Base-by-base conservation (phyloP, 2,113 vertebrate genomes). In the Hippopotamus amphibius region DNA sequence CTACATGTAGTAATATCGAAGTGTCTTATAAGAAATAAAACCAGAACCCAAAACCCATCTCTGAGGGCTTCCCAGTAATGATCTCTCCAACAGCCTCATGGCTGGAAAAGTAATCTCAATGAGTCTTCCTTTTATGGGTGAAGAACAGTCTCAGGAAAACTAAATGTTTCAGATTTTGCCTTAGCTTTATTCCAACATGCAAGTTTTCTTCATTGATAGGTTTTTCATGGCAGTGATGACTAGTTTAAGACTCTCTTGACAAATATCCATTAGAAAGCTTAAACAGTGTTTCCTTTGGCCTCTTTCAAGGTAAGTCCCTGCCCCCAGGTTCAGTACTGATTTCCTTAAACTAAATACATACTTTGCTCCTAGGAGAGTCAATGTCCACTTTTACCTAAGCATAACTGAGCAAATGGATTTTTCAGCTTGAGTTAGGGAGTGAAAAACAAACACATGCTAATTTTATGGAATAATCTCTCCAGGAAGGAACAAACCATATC, bases 401-500 rank as follows among this genome's bases (percentile, higher is more conserved):
- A 80, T 26, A 83, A 59, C 55, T 46, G 13, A 92, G 43, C 57
- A 80, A 76, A 0, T 84, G 24, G 9, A 83, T 43, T 95, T 97
- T 83, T 81, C 14, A 72, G 13, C 50, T 66, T 33, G 68, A 61
- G 30, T 95, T 94, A 55, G 5, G 82, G 50, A 93, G 57, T 71
- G 8, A 33, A 71, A 96, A 92, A 93, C 30, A 97, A 95, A 94
- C 71, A 28, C 22, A 92, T 94, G 88, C 53, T 91, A 93, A 83
- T 74, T 96, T 88, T 55, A 86, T 93, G 72, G 95, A 98, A 95
- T 95, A 95, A 94, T 94, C 66, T 97, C 71, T 85, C 53, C 88
- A 94, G 50, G 43, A 97, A 97, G 82, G 87, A 85, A 97, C 48
- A 97, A 96, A 96, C 16, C 46, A 55, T 89, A 93, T 95, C 77